Base-by-base conservation (phyloP, 2,888 invertebrate species). In the Meiosimyza decipiens region DNA sequence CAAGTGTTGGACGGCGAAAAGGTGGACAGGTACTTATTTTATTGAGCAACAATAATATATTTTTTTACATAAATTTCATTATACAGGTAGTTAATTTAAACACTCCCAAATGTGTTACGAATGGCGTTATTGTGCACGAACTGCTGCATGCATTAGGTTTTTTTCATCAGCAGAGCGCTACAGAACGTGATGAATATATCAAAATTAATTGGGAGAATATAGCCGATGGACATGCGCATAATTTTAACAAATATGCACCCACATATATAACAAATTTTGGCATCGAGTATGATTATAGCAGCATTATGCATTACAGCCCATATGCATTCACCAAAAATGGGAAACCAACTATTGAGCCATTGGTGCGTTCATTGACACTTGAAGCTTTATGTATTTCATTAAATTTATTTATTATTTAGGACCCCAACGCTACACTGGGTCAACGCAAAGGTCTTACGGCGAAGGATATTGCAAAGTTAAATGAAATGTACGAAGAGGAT, bases 161-260 rank as follows among this genome's bases (percentile, higher is more conserved):
- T 85, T 93, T 92, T 83, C 95, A 95, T 82, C 95, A 95, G 87
- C 95, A 95, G 82, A 93, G 92, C 81, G 90, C 94, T 28, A 90
- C 91, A 16, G 92, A 95, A 84, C 89, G 95, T 76, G 94, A 95
- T 81, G 89, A 92, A 1, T 94, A 89, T 83, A 92, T 95, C 1
- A 89, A 89, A 76, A 93, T 95, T 77, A 85, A 91, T 66, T 93
- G 92, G 91, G 90, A 92, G 59, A 94, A 95, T 81, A 93, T 87
- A 62, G 74, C 81, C 6, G 77, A 84, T 82, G 89, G 88, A 1
- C 87, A 87, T 72, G 88, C 88, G 73, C 87, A 89, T 75, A 91
- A 91, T 79, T 91, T 93, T 80, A 90, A 90, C 57, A 93, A 92
- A 80, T 92, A 93, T 80, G 89, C 89, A 7, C 89, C 89, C n/a